These are phyloP conservation scores for Stegodyphus mimosarum DNA, from an alignment of 1,140 invertebrate species.

Conservation along the genomic window DNA sequence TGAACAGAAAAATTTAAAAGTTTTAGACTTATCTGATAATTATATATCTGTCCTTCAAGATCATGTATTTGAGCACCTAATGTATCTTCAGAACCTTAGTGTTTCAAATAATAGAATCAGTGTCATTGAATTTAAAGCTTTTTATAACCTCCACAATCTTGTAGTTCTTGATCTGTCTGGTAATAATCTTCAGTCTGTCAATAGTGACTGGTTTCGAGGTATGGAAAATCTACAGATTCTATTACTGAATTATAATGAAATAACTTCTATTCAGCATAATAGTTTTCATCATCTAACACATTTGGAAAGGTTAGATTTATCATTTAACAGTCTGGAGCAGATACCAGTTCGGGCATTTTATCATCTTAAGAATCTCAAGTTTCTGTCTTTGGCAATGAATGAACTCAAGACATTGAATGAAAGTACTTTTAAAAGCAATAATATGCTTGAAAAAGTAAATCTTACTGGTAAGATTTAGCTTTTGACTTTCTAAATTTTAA, in stretches of 20 bases:
- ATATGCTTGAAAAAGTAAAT: conserved; percentile 43
- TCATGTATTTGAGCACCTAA: conserved; percentile 16
- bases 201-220: conserved; percentile 12
- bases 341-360: conserved; percentile 16
- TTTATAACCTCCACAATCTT: conserved; percentile 31
- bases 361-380: conserved; percentile 44
- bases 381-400: conserved; percentile 50
- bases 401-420: conserved; percentile 44
- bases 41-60: conserved; percentile 5
- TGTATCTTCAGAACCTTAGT: conserved; percentile 35
- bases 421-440: conserved; percentile 31
- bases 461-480: conserved; percentile 39
- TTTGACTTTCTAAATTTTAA: too few species aligned
- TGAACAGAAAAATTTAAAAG: conserved; percentile 19
- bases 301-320: conserved; percentile 46
- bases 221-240: conserved; percentile 24
- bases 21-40: conserved; percentile 49
- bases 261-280: conserved; percentile 8
- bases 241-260: conserved; percentile 35
- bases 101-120: conserved; percentile 37
- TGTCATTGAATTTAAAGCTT: conserved; percentile 19
- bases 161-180: conserved; percentile 38
- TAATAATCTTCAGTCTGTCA: conserved; percentile 21
- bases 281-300: conserved; percentile 25
- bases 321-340: conserved; percentile 23